Evolutionary conservation across 2,113 vertebrate genomes (phyloP).

Genomic region (Hippocampus zosterae): DNA sequence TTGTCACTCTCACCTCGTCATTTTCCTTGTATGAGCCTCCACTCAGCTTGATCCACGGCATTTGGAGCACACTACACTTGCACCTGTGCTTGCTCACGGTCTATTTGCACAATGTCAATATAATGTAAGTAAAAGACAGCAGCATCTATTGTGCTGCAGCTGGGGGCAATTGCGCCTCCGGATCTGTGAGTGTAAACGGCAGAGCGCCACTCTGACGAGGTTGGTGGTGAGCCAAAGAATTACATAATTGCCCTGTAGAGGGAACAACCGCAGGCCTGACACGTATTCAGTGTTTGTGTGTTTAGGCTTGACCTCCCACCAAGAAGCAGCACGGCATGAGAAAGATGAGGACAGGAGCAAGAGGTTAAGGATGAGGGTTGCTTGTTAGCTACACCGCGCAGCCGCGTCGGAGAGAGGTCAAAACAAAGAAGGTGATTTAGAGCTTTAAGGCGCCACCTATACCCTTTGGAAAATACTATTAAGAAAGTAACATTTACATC

Average conservation of each 20-base stretch:
- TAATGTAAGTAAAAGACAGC: conserved; percentile 18
- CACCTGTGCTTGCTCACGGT: conserved; percentile 46
- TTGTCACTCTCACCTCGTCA: conserved; percentile 46
- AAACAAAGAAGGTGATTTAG: conserved; percentile 50
- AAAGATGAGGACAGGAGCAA: conserved; percentile 38
- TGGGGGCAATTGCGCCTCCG: conserved; percentile 29
- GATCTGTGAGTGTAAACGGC: conserved; percentile 5
- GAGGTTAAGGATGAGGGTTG: conserved; percentile 41
- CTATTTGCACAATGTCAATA: conserved; percentile 44
- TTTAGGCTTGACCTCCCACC: conserved; percentile 52
- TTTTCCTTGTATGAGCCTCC: conserved; percentile 18
- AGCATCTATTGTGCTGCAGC: conserved; percentile 27
- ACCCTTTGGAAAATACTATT: not conserved
- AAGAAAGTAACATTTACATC: not conserved
- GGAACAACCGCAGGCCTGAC: conserved; percentile 19
- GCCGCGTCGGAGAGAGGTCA: conserved; percentile 19
- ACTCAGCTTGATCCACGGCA: conserved; percentile 33
- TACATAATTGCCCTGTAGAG: conserved; percentile 47
- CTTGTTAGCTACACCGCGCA: conserved; percentile 42
- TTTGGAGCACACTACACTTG: conserved; percentile 26
- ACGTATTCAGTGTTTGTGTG: conserved; percentile 42
- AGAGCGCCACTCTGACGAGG: conserved; percentile 13
- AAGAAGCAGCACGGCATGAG: conserved; percentile 54
- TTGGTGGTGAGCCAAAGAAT: conserved; percentile 43
- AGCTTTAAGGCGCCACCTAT: conserved; percentile 1